Percentiles rank a stretch among this genome's conserved stretches.
Conservation (phyloP, 1,140 invertebrate genomes). For the Stegodyphus mimosarum region DNA sequence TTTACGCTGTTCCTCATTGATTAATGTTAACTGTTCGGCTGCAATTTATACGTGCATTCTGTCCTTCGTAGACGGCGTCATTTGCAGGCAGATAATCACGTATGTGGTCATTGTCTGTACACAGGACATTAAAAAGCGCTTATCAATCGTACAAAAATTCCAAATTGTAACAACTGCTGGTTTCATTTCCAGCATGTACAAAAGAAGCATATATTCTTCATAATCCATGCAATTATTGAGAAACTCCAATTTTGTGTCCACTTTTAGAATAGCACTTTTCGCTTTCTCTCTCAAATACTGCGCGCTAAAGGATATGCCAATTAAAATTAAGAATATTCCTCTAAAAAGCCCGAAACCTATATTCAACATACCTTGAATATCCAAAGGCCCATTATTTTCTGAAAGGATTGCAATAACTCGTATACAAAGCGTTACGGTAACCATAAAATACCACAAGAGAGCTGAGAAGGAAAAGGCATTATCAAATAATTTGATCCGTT, state of each 20-base stretch:
- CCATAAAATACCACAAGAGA: slow-evolving; percentile 47
- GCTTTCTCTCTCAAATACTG: slow-evolving; percentile 19
- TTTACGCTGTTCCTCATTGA: too few species aligned
- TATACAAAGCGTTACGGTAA: slow-evolving; percentile 18
- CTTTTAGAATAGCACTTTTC: neutral
- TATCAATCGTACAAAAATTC: slow-evolving; percentile 25
- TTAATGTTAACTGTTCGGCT: too few species aligned
- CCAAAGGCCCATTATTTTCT: neutral
- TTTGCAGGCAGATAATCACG: slow-evolving; percentile 35
- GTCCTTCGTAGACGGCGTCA: slow-evolving; percentile 14
- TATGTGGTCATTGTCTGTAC: slow-evolving; percentile 33
- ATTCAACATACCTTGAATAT: slow-evolving; percentile 28
- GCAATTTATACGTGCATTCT: too few species aligned
- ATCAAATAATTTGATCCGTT: slow-evolving; percentile 2
- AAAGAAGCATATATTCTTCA: neutral
- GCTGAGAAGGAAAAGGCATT: slow-evolving; percentile 8
- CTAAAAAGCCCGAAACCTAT: slow-evolving; percentile 31
- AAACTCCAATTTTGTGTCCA: neutral
- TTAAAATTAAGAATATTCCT: slow-evolving; percentile 18
- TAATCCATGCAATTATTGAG: neutral
- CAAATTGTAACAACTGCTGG: slow-evolving; percentile 18
- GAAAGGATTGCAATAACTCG: slow-evolving; percentile 24
- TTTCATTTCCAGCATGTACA: slow-evolving; percentile 9
- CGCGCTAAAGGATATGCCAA: slow-evolving; percentile 12
- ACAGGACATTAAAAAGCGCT: slow-evolving; percentile 35